Conservation (phyloP, 1,140 invertebrate species). For the Odontomachus brunneus region DNA sequence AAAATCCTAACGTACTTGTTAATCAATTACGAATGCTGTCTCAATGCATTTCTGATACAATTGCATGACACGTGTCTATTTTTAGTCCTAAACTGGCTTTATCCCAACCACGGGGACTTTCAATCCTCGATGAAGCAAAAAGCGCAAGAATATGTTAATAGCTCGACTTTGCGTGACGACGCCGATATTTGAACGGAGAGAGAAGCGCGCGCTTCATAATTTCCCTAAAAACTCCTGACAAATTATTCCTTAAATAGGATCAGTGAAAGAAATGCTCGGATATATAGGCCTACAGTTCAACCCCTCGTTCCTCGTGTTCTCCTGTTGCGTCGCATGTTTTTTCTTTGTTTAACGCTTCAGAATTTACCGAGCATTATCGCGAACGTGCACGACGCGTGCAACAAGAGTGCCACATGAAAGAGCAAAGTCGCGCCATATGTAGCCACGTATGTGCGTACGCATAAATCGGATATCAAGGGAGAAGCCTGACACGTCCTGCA, state of each 20-base stretch:
- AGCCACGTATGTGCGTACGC: slow-evolving; percentile 27
- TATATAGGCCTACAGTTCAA: slow-evolving; percentile 61
- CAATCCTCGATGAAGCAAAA: background rate
- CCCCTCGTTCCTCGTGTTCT: slow-evolving; percentile 78
- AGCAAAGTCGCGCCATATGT: background rate
- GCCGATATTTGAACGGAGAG: background rate
- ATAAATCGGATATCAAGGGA: slow-evolving; percentile 57
- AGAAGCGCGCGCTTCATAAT: background rate
- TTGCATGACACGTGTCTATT: background rate
- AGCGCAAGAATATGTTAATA: background rate
- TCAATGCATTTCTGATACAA: too few species aligned
- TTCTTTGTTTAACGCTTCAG: slow-evolving; percentile 83
- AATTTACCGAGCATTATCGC: slow-evolving; percentile 75
- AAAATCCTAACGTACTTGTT: too few species aligned
- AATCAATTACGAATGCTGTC: too few species aligned
- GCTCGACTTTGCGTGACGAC: background rate
- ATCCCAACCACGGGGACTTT: background rate
- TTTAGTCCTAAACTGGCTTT: background rate
- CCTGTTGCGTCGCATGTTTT: slow-evolving; percentile 83
- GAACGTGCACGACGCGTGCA: slow-evolving; percentile 29
- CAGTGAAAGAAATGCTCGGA: slow-evolving; percentile 63
- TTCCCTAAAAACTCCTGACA: slow-evolving; percentile 9
- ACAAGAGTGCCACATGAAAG: slow-evolving; percentile 9
- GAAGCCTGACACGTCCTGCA: slow-evolving; percentile 73
- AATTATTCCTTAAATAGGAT: slow-evolving; percentile 45